phyloP scores from a whole-genome alignment of 2,113 vertebrate genomes.

The Rhabdomys dilectus region DNA sequence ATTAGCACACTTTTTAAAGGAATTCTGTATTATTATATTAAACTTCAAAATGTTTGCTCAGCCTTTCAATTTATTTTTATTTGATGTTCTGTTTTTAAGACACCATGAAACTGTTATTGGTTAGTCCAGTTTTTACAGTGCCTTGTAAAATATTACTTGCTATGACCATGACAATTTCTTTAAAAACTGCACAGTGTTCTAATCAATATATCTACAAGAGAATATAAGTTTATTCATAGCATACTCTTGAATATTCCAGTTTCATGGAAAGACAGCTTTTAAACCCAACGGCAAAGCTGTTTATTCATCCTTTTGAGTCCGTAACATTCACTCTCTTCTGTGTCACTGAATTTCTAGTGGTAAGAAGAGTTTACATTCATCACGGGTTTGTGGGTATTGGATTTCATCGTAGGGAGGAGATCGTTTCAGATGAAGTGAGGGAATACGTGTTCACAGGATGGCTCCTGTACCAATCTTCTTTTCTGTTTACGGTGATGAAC shows the following conservation, averaged over 20 bases:
- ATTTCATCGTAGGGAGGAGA: background rate
- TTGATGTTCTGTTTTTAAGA: slow-evolving; percentile 15
- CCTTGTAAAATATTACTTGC: slow-evolving; percentile 15
- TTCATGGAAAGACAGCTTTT: background rate
- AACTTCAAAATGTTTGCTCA: background rate
- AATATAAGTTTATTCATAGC: background rate
- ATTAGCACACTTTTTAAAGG: background rate
- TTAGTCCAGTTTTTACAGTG: background rate
- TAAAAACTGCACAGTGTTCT: slow-evolving; percentile 6
- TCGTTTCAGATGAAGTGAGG: background rate
- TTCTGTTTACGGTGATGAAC: background rate
- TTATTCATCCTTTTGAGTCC: background rate
- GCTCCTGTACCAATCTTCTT: background rate
- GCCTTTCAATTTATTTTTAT: background rate
- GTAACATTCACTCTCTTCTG: background rate
- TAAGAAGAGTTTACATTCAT: background rate
- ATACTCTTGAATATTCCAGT: background rate
- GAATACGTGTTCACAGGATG: background rate
- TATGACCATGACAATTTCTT: background rate
- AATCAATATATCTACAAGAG: background rate
- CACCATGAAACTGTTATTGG: background rate
- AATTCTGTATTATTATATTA: background rate
- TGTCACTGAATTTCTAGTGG: background rate
- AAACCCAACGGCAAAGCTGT: background rate
- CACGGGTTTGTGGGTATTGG: background rate